Base-by-base conservation (phyloP, 2,888 invertebrate genomes). In the Netelia fuscicornis region DNA sequence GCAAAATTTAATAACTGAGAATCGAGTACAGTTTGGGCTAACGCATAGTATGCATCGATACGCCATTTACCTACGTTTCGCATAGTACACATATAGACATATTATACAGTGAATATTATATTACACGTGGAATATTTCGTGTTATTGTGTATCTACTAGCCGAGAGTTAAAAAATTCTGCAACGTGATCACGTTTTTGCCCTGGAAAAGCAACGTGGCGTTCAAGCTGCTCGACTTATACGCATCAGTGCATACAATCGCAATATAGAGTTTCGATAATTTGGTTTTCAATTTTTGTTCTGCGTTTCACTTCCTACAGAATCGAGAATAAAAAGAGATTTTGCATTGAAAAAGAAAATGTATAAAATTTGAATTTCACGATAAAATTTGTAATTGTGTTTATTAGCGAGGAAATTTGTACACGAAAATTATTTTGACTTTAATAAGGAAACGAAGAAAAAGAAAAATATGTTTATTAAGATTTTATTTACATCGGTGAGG, bases 161-260 rank as follows among this genome's bases (percentile, higher is more conserved):
- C 2, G 58, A 20, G 20, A 17, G 25, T 62, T 23, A 62, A 23
- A 23, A 54, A 65, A 67, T 58, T 67, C 37, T 65, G 65, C 48
- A 48, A 72, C 58, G 58, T 44, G 58, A 56, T 77, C 65, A 77
- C 82, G 77, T 60, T 72, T 56, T 64, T 44, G 76, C 42, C 71
- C 81, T 76, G 71, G 64, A 77, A 72, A 77, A 72, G 65, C 77
- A 82, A 11, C 77, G 65, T 60, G 65, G 77, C 77, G 82, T 82
- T 77, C 71, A 77, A 65, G 71, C 58, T 67, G 54, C 64, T 76
- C 54, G 65, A 65, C 76, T 65, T 76, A 52, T 37, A 65, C 37
- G 52, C 52, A 25, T 74, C 75, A 48, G 48, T 48, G 54, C 48
- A 37, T 17, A 25, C 64, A 17, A 54, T 75, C 37, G 30, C 48